A percentile compares a stretch with the other conserved stretches of the same genome.
phyloP scores from a whole-genome alignment of 2,888 invertebrate genomes.

The Dynastes hyllus region DNA sequence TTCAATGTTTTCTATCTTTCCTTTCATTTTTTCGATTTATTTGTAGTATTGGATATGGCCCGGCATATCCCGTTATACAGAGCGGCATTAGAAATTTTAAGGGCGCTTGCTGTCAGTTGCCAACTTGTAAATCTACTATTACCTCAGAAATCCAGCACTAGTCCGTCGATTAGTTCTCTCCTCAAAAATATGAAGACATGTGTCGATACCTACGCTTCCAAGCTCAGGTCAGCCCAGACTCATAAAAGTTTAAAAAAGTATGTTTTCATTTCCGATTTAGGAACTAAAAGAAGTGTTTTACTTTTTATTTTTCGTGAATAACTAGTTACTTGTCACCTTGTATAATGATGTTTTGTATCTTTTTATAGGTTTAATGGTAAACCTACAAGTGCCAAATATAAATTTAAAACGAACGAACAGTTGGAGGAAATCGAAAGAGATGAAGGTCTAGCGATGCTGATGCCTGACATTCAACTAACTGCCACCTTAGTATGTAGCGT shows the following conservation, averaged over 20 bases:
- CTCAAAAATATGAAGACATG: slow-evolving; percentile 91
- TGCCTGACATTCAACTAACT: slow-evolving; percentile 92
- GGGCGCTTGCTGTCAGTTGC: slow-evolving; percentile 82
- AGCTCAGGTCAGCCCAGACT: slow-evolving; percentile 78
- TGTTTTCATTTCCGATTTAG: slow-evolving; percentile 52
- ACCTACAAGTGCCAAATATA: slow-evolving; percentile 60
- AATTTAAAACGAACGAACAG: slow-evolving; percentile 64
- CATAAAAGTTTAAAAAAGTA: slow-evolving; percentile 56
- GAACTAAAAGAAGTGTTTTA: not conserved
- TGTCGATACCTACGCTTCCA: slow-evolving; percentile 92
- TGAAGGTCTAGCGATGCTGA: slow-evolving; percentile 90
- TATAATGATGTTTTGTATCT: slow-evolving; percentile 36
- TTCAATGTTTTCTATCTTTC: not conserved
- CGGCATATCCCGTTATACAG: slow-evolving; percentile 95
- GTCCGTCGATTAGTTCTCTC: slow-evolving; percentile 83
- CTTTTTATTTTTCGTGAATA: not conserved
- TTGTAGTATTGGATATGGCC: slow-evolving; percentile 93
- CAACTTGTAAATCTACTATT: slow-evolving; percentile 77
- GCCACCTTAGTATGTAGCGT: slow-evolving; percentile 73
- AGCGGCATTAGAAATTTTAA: slow-evolving; percentile 86
- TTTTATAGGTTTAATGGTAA: slow-evolving; percentile 63
- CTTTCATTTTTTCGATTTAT: not conserved
- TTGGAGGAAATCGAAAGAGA: slow-evolving; percentile 86
- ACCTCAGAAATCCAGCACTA: slow-evolving; percentile 70
- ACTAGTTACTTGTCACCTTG: not conserved